phyloP scores from a whole-genome alignment of 2,113 vertebrate genomes.

The Pterocles burchelli region DNA sequence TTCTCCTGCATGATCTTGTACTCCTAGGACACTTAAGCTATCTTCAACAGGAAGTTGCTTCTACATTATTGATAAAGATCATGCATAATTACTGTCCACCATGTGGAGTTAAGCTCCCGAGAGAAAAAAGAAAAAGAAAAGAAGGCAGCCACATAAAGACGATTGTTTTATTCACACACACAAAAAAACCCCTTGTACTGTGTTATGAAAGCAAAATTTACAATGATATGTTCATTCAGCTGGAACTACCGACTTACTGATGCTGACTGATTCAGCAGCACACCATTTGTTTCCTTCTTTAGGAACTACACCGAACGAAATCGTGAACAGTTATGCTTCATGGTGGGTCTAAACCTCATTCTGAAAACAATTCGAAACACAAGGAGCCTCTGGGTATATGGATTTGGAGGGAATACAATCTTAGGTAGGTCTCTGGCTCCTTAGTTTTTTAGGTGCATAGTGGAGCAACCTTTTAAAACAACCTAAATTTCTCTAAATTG shows the following conservation, averaged over 20 bases:
- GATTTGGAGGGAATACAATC: not conserved
- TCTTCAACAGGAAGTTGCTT: constrained; percentile 2
- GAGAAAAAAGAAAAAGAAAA: not conserved
- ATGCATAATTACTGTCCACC: constrained; percentile 58
- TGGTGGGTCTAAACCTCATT: not conserved
- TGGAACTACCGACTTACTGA: not conserved
- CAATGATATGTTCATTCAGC: not conserved
- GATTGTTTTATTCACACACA: constrained; percentile 22
- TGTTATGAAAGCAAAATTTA: constrained; percentile 10
- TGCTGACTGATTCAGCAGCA: not conserved
- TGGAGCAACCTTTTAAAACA: not conserved
- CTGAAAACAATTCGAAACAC: not conserved
- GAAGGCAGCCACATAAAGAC: not conserved
- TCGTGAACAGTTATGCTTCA: not conserved
- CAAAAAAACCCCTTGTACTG: not conserved
- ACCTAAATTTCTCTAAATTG: not conserved
- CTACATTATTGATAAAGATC: constrained; percentile 52
- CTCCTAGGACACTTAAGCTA: not conserved
- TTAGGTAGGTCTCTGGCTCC: not conserved
- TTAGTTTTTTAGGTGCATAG: not conserved
- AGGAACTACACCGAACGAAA: not conserved
- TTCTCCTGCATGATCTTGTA: not conserved
- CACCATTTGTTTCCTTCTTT: not conserved
- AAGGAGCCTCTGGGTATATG: not conserved
- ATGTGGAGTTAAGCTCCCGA: constrained; percentile 8